These are phyloP conservation scores for Tautogolabrus adspersus DNA, from an alignment of 2,113 vertebrate species.

Conservation along the genomic window DNA sequence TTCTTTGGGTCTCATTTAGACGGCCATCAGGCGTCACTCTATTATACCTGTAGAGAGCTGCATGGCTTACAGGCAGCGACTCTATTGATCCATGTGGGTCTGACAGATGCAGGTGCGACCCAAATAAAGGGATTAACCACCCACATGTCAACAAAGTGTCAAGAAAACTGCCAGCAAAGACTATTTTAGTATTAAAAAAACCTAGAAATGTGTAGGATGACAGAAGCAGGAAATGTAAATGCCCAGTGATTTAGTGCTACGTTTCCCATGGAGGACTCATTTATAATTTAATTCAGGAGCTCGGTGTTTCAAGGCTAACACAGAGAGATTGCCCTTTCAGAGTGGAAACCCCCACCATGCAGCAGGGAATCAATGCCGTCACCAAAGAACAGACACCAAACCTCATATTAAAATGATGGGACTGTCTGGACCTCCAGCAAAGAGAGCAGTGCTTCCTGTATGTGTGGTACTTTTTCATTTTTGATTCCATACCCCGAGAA, in stretches of 20 bases:
- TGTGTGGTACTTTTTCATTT: background rate
- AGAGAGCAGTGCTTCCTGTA: background rate
- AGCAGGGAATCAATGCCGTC: constrained; percentile 74
- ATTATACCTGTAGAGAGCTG: constrained; percentile 45
- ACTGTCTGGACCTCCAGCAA: constrained; percentile 40
- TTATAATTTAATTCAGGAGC: constrained; percentile 81
- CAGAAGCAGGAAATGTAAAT: constrained; percentile 42
- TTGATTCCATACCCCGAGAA: background rate
- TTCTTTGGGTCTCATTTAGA: constrained; percentile 70
- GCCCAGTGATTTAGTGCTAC: constrained; percentile 58
- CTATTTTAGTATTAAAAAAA: background rate
- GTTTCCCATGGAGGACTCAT: constrained; percentile 77
- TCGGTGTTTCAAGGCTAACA: constrained; percentile 77
- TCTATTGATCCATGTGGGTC: constrained; percentile 53
- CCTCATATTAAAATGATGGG: constrained; percentile 51
- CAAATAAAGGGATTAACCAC: constrained; percentile 61
- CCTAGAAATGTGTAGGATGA: constrained; percentile 7
- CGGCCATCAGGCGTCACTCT: constrained; percentile 45
- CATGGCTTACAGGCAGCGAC: constrained; percentile 24
- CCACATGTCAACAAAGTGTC: constrained; percentile 57
- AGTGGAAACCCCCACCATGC: constrained; percentile 77
- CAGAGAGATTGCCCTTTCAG: constrained; percentile 80
- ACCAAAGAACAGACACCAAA: constrained; percentile 61
- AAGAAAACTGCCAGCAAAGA: constrained; percentile 15
- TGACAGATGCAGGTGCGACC: constrained; percentile 61